phyloP scores from a whole-genome alignment of 2,888 invertebrate species.

The Orthosia gothica region DNA sequence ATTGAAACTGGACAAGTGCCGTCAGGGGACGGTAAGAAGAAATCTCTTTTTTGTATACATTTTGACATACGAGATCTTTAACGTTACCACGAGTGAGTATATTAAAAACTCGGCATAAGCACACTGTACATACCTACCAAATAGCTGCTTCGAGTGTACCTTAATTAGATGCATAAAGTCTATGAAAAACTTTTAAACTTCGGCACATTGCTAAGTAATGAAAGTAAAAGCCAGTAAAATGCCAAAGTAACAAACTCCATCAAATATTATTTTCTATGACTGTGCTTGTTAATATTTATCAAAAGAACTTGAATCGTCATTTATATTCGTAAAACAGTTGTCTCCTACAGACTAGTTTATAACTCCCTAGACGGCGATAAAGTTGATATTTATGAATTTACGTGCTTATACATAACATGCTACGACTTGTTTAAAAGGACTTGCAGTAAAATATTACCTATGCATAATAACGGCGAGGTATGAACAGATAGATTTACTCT shows the following conservation, averaged over 20 bases:
- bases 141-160: not conserved
- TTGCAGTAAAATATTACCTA: not conserved
- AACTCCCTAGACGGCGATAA: conserved; percentile 37
- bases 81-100: no score
- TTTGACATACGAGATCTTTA: no score
- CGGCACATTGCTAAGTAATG: not conserved
- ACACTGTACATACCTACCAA: not conserved
- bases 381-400: conserved; percentile 19
- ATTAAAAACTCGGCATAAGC: no score
- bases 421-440: not conserved
- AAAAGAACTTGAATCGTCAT: conserved; percentile 14
- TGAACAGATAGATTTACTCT: not conserved
- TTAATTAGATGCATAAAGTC: not conserved
- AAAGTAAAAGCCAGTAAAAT: not conserved
- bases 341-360: conserved; percentile 21
- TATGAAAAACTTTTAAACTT: not conserved
- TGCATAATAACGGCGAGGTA: not conserved
- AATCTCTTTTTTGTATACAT: no score
- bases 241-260: not conserved
- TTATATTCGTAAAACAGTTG: conserved; percentile 10
- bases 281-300: conserved; percentile 5
- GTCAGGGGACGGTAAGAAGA: no score
- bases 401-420: not conserved
- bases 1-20: no score
- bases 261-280: not conserved